phyloP scores from a whole-genome alignment of 2,113 vertebrate species.

The Arothron firmamentum region DNA sequence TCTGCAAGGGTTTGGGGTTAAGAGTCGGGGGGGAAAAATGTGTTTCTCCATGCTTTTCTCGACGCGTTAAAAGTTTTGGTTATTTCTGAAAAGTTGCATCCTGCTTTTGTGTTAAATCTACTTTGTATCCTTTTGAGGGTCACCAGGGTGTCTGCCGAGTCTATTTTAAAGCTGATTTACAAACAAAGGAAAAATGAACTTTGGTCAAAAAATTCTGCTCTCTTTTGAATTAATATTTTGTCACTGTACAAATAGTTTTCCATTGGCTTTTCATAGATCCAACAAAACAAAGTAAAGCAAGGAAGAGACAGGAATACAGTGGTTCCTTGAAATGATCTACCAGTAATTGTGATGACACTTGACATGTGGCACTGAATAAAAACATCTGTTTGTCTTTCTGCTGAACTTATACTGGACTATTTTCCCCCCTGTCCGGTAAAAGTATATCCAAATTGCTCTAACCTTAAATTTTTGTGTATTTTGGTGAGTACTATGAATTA shows the following conservation, averaged over 20 bases:
- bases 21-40: background rate
- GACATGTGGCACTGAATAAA: constrained; percentile 15
- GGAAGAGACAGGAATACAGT: constrained; percentile 46
- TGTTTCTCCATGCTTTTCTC: constrained; percentile 6
- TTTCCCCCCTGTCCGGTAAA: constrained; percentile 21
- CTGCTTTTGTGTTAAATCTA: constrained; percentile 15
- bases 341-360: constrained; percentile 18
- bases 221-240: constrained; percentile 10
- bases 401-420: constrained; percentile 16
- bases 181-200: constrained; percentile 34
- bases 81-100: constrained; percentile 47
- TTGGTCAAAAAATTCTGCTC: constrained; percentile 26
- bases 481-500: constrained; percentile 43
- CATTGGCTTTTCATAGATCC: constrained; percentile 51
- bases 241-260: constrained; percentile 47
- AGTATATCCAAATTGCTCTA: constrained; percentile 40
- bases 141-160: constrained; percentile 6
- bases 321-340: constrained; percentile 39
- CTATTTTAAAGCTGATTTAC: background rate
- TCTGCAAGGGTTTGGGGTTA: background rate
- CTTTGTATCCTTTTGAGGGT: background rate
- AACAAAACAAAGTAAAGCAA: constrained; percentile 61
- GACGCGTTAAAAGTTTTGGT: constrained; percentile 44
- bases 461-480: background rate
- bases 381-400: constrained; percentile 14